Evolutionary conservation across 2,113 vertebrate species (phyloP).

Genomic region (Nibea albiflora): DNA sequence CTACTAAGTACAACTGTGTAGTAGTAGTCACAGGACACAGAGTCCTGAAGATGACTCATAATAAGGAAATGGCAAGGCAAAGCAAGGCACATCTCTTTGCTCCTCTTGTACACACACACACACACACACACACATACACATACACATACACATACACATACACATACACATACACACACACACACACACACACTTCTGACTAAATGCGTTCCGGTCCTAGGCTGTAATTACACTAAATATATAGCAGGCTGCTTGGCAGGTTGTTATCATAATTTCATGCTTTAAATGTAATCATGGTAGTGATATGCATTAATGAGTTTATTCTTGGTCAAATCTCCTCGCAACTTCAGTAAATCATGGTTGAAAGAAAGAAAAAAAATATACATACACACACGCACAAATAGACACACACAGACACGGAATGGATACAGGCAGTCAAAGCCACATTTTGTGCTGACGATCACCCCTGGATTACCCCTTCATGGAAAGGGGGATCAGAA

Average conservation of each 20-base stretch:
- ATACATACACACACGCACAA: conserved; percentile 29
- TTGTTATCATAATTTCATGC: conserved; percentile 18
- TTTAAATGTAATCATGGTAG: conserved; percentile 9
- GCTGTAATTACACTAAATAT: conserved; percentile 37
- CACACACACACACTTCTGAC: no score
- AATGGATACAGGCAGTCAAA: conserved; percentile 64
- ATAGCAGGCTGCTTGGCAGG: neutral
- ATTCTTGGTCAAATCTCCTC: conserved; percentile 11
- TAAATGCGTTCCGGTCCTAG: neutral
- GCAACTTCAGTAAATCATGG: conserved; percentile 21
- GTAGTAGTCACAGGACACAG: conserved; percentile 1
- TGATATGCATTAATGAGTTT: neutral
- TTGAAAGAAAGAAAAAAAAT: neutral
- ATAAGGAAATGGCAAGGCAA: neutral
- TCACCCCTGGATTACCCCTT: conserved; percentile 78
- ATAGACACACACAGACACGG: conserved; percentile 9
- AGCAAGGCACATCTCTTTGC: neutral
- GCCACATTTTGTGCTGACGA: conserved; percentile 83
- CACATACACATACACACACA: no score
- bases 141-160: neutral
- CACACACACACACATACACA: neutral
- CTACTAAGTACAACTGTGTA: neutral
- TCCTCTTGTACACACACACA: neutral
- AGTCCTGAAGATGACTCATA: conserved; percentile 2
- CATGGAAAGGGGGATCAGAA: conserved; percentile 83